Conservation (phyloP, 2,888 invertebrate species). For the Erynnis tages region DNA sequence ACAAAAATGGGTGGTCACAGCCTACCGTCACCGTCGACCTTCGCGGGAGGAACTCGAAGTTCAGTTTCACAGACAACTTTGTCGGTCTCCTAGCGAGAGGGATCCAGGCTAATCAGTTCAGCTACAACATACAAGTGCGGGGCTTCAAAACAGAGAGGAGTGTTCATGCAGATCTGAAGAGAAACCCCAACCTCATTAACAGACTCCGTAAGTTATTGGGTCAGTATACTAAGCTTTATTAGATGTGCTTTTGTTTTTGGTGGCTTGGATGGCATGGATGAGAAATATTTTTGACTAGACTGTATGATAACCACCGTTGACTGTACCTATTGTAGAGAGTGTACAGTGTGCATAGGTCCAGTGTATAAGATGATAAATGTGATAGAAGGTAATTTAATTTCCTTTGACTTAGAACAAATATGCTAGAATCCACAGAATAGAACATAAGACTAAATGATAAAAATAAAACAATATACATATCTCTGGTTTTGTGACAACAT, state of each 20-base stretch:
- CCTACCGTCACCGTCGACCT: slow-evolving; percentile 54
- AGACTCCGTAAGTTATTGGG: slow-evolving; percentile 83
- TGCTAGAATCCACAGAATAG: too few species aligned
- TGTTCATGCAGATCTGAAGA: slow-evolving; percentile 84
- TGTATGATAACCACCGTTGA: too few species aligned
- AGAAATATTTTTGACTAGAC: too few species aligned
- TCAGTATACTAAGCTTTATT: slow-evolving; percentile 48
- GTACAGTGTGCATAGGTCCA: too few species aligned
- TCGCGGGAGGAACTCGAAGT: slow-evolving; percentile 44
- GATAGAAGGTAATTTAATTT: too few species aligned
- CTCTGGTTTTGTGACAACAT: too few species aligned
- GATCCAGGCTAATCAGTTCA: slow-evolving; percentile 45
- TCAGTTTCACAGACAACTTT: slow-evolving; percentile 58
- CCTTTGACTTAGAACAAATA: too few species aligned
- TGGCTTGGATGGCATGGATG: background rate
- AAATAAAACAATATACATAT: too few species aligned
- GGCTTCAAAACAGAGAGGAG: slow-evolving; percentile 91
- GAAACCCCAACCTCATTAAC: slow-evolving; percentile 87
- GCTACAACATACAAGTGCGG: slow-evolving; percentile 81
- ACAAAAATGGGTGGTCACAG: slow-evolving; percentile 64
- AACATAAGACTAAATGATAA: too few species aligned
- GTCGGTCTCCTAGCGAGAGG: slow-evolving; percentile 49
- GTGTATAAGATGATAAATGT: too few species aligned
- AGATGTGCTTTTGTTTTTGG: slow-evolving; percentile 22
- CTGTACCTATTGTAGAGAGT: too few species aligned